Evolutionary conservation across 2,888 invertebrate genomes (phyloP).

Genomic region (Tridacna crocea): DNA sequence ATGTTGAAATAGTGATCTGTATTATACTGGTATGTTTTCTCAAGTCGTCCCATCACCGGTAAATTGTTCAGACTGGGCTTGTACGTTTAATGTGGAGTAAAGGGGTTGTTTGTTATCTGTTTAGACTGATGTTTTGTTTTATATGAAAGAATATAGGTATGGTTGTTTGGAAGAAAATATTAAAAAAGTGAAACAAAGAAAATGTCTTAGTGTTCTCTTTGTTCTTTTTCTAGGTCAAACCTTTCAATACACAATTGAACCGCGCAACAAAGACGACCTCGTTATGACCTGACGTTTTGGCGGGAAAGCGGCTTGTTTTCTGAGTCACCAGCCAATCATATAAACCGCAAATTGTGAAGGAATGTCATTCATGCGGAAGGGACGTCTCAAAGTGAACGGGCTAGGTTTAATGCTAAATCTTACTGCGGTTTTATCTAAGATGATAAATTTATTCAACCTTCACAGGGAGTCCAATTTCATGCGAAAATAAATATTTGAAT

Average conservation of each 20-base stretch:
- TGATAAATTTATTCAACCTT: background rate
- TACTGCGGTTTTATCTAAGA: background rate
- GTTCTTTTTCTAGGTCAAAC: background rate
- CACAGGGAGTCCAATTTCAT: too few relatives aligned
- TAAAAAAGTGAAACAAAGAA: conserved; percentile 2
- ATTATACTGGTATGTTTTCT: background rate
- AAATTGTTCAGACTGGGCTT: background rate
- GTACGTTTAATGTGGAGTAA: background rate
- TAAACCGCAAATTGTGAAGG: conserved; percentile 37
- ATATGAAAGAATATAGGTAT: conserved; percentile 27
- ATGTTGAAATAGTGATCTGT: background rate
- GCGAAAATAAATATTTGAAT: too few relatives aligned
- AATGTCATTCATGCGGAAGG: conserved; percentile 58
- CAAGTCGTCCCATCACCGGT: background rate
- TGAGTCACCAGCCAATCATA: conserved; percentile 62
- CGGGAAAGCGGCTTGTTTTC: conserved; percentile 51
- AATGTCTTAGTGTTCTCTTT: background rate
- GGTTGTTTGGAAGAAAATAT: conserved; percentile 27
- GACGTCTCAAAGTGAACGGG: conserved; percentile 44
- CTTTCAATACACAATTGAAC: conserved; percentile 10
- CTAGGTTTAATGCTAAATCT: background rate
- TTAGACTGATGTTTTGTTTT: conserved; percentile 23
- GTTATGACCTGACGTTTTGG: conserved; percentile 62
- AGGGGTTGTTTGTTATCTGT: conserved; percentile 22
- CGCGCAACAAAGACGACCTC: conserved; percentile 46